Evolutionary conservation across 2,888 invertebrate species (phyloP), one percentile per base, ranked within the genome.

Genomic region (Lasioglossum malachurum): DNA sequence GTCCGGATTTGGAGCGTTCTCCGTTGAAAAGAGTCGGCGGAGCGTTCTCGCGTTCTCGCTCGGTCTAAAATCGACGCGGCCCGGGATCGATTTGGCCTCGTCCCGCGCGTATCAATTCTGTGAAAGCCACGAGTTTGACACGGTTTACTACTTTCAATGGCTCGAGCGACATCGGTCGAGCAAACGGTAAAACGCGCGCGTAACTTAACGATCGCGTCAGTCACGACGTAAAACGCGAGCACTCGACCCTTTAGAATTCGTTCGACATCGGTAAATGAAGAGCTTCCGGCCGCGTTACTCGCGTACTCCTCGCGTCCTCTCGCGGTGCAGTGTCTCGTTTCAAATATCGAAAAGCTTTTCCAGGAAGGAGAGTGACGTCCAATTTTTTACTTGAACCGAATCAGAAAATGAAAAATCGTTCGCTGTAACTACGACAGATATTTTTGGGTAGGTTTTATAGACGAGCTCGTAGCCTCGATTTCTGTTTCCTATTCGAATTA

Each of bases 91-190:
- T 72, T 16, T 19, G 72, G 27, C 72, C 44, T 44, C 44, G 44
- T 71, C 41, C 67, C 38, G 76, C 73, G 60, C 72, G 71, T 75
- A 57, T 79, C 67, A 82, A 89, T 83, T 78, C 80, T 44, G 23
- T 60, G 71, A 71, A 75, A 82, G 74, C 76, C 31, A 31, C 78
- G 57, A 88, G 71, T 69, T 80, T 81, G 72, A 83, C 83, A 74
- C 84, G 75, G 67, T 83, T 75, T 78, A 64, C 23, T 72, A 74
- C 60, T 76, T 79, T 78, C 67, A 60, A 49, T 31, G 53, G 44
- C 49, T 64, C 27, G 27, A n/a, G 31, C 67, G 38, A 38, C n/a
- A 69, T 35, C 38, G 49, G 46, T 27, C 49, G 49, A 69, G 46
- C 77, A 38, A 46, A 77, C 41, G 49, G 77, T 49, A 31, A 78